These are phyloP conservation scores for Stictocephala bisonia DNA, from an alignment of 2,888 invertebrate species.

Conservation along the genomic window DNA sequence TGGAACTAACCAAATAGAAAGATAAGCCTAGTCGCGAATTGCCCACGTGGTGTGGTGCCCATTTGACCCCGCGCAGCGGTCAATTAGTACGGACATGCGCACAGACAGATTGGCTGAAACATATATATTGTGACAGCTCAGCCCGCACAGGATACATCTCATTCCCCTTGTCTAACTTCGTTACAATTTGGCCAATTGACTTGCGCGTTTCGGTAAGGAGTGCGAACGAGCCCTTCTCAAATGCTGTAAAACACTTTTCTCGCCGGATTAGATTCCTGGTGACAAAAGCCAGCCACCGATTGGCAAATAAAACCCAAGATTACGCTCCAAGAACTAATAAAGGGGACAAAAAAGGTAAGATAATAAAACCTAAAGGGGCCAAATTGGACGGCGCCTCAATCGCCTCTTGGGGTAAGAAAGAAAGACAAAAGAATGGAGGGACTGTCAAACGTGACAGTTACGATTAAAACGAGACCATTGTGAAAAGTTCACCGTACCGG, in stretches of 20 bases:
- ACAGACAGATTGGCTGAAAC: conserved; percentile 10
- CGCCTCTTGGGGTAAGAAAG: conserved; percentile 33
- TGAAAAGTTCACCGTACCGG: conserved; percentile 37
- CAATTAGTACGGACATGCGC: neutral
- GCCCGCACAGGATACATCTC: neutral
- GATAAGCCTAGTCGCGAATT: conserved; percentile 37
- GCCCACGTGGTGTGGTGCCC: neutral
- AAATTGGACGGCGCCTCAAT: conserved; percentile 38
- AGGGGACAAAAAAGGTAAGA: conserved; percentile 16
- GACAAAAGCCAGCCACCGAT: neutral
- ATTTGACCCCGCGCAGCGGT: conserved; percentile 6
- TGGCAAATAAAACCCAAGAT: conserved; percentile 19
- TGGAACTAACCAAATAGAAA: conserved; percentile 40
- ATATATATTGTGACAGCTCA: conserved; percentile 3
- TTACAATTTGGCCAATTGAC: conserved; percentile 11
- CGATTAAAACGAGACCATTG: conserved; percentile 43
- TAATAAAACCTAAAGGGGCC: conserved; percentile 44
- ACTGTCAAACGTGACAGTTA: conserved; percentile 47
- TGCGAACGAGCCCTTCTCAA: too few species aligned
- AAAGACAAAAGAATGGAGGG: conserved; percentile 48
- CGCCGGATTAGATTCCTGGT: conserved; percentile 16
- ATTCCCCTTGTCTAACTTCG: neutral
- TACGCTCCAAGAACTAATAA: neutral
- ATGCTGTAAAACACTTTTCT: too few species aligned
- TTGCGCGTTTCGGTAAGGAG: neutral